phyloP scores from a whole-genome alignment of 2,888 invertebrate genomes.

The Neocrepidodera transversa region DNA sequence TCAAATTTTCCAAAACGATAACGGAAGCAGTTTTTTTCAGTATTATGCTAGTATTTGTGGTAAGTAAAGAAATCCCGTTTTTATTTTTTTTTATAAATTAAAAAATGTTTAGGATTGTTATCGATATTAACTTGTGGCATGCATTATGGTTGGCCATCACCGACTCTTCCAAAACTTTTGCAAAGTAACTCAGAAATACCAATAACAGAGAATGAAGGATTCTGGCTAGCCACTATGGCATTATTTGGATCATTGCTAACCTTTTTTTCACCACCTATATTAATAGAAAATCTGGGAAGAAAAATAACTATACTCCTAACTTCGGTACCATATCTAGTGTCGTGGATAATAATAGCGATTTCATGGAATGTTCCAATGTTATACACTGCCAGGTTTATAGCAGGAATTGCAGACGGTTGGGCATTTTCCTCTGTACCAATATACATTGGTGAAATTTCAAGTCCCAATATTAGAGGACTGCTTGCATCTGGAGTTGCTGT shows the following conservation, averaged over 20 bases:
- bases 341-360: constrained; percentile 70
- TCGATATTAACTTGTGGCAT: constrained; percentile 56
- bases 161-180: constrained; percentile 64
- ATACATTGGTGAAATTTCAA: constrained; percentile 69
- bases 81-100: no score
- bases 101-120: constrained; percentile 56
- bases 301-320: constrained; percentile 69
- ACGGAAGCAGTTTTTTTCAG: background rate
- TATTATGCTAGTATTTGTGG: background rate
- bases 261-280: constrained; percentile 67
- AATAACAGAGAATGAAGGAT: constrained; percentile 63
- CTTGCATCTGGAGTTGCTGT: constrained; percentile 67
- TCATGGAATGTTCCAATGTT: constrained; percentile 65
- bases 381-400: constrained; percentile 64
- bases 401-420: constrained; percentile 66
- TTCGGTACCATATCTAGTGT: constrained; percentile 65
- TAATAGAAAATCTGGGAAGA: constrained; percentile 71
- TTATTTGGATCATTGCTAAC: constrained; percentile 71
- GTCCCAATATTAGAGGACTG: constrained; percentile 66
- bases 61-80: background rate
- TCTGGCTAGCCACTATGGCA: constrained; percentile 73
- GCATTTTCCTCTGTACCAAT: constrained; percentile 62
- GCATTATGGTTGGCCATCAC: constrained; percentile 69
- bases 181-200: constrained; percentile 45
- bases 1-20: background rate